A percentile compares a stretch with the other conserved stretches of the same genome.
phyloP scores from a whole-genome alignment of 2,113 vertebrate genomes.

The Malurus elegans region DNA sequence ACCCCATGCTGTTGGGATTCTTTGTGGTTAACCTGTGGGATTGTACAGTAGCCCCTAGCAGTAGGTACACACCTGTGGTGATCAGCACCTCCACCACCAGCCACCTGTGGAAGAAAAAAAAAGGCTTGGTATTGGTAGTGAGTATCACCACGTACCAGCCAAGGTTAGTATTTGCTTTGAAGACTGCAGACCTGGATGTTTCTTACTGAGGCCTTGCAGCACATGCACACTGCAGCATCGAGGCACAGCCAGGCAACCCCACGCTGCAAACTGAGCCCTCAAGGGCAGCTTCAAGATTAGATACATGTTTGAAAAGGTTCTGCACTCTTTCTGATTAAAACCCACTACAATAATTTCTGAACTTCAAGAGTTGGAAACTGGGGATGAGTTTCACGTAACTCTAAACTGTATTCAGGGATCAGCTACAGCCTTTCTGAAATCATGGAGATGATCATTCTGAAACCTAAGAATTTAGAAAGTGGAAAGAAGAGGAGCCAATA shows the following conservation, averaged over 20 bases:
- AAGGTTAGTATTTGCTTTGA: constrained; percentile 72
- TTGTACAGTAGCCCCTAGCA: constrained; percentile 63
- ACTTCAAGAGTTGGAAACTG: not conserved
- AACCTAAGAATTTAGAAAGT: not conserved
- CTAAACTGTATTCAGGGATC: not conserved
- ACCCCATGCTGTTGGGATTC: not conserved
- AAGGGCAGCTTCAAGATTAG: not conserved
- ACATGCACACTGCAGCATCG: accelerated
- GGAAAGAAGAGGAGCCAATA: not conserved
- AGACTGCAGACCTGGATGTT: not conserved
- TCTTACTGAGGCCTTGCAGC: not conserved
- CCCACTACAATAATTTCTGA: not conserved
- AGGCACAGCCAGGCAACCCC: not conserved
- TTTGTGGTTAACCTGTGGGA: constrained; percentile 48
- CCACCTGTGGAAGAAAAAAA: constrained; percentile 87
- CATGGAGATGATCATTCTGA: not conserved
- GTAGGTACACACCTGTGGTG: constrained; percentile 84
- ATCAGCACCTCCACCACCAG: constrained; percentile 85
- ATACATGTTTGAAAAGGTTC: not conserved
- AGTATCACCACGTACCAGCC: constrained; percentile 82
- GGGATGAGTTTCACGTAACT: accelerated
- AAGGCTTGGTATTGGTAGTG: constrained; percentile 86
- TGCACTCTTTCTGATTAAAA: not conserved
- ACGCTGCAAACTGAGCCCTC: not conserved
- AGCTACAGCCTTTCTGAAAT: not conserved